Conservation (phyloP, 2,797 vertebrate genomes). For the Forpus xanthops region DNA sequence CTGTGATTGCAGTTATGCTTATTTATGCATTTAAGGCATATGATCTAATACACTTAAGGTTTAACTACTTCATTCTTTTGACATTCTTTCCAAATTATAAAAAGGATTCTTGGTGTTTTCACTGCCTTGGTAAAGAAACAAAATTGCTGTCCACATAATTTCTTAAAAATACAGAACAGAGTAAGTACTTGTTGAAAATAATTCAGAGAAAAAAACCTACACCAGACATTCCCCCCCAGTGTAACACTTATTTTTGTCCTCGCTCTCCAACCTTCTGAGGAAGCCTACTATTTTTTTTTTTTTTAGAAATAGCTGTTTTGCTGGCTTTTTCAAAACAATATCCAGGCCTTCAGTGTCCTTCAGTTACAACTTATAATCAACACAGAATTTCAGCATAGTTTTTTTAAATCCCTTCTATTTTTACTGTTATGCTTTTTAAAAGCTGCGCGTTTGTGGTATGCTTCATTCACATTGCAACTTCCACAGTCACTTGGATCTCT, state of each 20-base stretch:
- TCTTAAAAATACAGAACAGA: constrained; percentile 64
- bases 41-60: constrained; percentile 77
- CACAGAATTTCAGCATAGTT: background rate
- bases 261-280: background rate
- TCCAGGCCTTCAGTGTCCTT: background rate
- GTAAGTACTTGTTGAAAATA: constrained; percentile 57
- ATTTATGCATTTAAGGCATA: constrained; percentile 77
- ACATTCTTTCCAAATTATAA: constrained; percentile 79
- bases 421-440: background rate
- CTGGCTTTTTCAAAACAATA: constrained; percentile 16
- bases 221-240: background rate
- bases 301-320: constrained; percentile 5
- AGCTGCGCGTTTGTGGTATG: background rate
- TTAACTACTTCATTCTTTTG: constrained; percentile 75
- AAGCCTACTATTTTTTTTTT: constrained; percentile 36
- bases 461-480: background rate
- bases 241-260: background rate
- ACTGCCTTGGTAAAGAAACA: constrained; percentile 78
- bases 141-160: constrained; percentile 76
- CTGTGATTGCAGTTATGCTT: constrained; percentile 75
- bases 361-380: constrained; percentile 34
- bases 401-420: constrained; percentile 27
- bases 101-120: constrained; percentile 78
- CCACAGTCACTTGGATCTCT: background rate
- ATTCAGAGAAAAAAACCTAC: background rate